phyloP scores from a whole-genome alignment of 2,888 invertebrate genomes.

The Hermodice carunculata region DNA sequence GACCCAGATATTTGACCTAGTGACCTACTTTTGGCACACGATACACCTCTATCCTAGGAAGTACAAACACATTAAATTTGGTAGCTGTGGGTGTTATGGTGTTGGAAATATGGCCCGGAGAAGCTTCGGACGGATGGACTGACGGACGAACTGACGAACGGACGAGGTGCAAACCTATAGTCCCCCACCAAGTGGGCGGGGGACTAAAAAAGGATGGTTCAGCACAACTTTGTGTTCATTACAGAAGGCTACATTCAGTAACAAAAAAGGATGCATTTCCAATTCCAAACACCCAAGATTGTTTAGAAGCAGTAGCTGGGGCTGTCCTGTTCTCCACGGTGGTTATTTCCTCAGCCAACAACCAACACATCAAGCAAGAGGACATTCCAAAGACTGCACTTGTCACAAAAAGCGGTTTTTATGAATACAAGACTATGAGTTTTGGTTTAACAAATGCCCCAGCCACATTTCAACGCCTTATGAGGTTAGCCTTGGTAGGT shows the following conservation, averaged over 20 bases:
- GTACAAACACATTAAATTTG: too few relatives aligned
- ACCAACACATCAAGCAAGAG: slow-evolving; percentile 2
- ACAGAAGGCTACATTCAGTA: slow-evolving; percentile 28
- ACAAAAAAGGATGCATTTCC: slow-evolving; percentile 26
- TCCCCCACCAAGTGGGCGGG: too few relatives aligned
- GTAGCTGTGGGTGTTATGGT: too few relatives aligned
- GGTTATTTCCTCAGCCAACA: slow-evolving; percentile 22
- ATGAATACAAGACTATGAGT: background rate
- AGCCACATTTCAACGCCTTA: background rate
- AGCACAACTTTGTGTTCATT: slow-evolving; percentile 39
- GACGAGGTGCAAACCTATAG: too few relatives aligned
- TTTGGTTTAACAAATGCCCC: slow-evolving; percentile 8
- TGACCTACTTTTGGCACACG: too few relatives aligned
- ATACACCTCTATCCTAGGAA: too few relatives aligned
- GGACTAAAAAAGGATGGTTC: too few relatives aligned
- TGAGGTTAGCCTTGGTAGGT: slow-evolving; percentile 1
- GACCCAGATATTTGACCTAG: too few relatives aligned
- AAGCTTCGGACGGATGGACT: too few relatives aligned
- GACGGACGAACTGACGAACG: too few relatives aligned
- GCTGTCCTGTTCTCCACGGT: slow-evolving; percentile 35
- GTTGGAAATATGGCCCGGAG: too few relatives aligned
- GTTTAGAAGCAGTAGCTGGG: slow-evolving; percentile 19
- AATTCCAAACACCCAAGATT: slow-evolving; percentile 27
- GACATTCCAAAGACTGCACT: slow-evolving; percentile 18
- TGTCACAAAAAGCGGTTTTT: slow-evolving; percentile 3